A percentile compares a stretch with the other conserved stretches of the same genome.
Conservation (phyloP, 2,797 vertebrate species). For the Anas bahamensis region DNA sequence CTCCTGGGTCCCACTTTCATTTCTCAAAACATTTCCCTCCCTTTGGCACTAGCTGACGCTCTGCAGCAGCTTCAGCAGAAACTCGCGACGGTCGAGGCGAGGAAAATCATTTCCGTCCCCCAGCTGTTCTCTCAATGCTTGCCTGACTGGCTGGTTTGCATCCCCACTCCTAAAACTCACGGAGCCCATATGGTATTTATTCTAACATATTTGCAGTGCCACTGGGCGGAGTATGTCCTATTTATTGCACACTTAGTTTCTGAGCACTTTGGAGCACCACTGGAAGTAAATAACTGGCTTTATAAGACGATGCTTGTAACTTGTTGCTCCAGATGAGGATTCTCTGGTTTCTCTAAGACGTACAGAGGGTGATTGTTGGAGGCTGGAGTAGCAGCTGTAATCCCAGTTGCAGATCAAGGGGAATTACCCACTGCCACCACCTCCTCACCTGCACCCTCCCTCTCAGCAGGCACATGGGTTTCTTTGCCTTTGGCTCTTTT, state of each 20-base stretch:
- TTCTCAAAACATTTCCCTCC: neutral
- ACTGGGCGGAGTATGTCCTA: accelerated
- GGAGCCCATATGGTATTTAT: neutral
- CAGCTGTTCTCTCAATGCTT: neutral
- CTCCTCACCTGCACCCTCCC: neutral
- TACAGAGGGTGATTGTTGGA: neutral
- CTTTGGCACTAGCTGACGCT: neutral
- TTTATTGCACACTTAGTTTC: neutral
- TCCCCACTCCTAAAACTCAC: neutral
- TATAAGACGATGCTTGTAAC: neutral
- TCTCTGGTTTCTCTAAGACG: neutral
- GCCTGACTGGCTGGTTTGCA: neutral
- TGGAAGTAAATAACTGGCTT: neutral
- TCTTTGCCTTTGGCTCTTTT: neutral
- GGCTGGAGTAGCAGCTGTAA: neutral
- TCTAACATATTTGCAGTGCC: neutral
- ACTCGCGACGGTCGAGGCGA: neutral
- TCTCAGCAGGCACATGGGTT: accelerated
- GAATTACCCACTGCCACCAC: neutral
- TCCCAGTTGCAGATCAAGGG: neutral
- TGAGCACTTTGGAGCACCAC: neutral
- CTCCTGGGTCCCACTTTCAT: neutral
- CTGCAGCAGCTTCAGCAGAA: neutral
- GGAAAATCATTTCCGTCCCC: neutral
- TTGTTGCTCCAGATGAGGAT: neutral